Conservation (phyloP, 2,888 invertebrate genomes). For the Cephus sareptanus region DNA sequence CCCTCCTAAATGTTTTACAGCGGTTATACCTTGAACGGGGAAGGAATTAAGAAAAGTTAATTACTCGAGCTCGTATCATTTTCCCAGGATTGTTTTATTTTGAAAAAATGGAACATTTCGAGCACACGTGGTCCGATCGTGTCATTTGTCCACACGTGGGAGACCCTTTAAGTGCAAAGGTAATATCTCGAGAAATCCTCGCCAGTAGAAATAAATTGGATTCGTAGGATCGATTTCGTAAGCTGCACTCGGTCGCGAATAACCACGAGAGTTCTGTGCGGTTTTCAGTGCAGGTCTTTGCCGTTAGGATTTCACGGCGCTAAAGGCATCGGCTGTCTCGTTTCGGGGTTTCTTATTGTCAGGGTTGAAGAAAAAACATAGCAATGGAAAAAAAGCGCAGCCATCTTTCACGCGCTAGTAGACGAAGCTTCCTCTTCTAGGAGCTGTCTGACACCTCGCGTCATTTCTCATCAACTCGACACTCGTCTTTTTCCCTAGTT, state of each 20-base stretch:
- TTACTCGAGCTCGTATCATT: too few relatives aligned
- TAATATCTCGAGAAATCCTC: background rate
- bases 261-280: background rate
- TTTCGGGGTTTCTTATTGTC: background rate
- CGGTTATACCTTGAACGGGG: background rate
- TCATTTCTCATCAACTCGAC: too few relatives aligned
- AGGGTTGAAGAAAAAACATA: background rate
- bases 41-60: background rate
- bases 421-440: background rate
- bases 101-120: background rate
- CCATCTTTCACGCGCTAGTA: background rate
- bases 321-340: background rate
- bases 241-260: background rate
- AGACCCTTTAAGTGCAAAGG: background rate
- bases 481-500: background rate
- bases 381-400: background rate
- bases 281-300: background rate
- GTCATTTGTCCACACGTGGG: background rate
- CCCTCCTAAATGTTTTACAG: background rate
- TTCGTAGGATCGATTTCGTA: background rate
- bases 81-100: background rate
- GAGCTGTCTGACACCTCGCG: too few relatives aligned
- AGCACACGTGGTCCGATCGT: background rate
- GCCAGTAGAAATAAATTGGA: constrained; percentile 5
- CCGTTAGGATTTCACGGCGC: background rate